These are phyloP conservation scores for Lasioglossum lativentre DNA, from an alignment of 2,888 invertebrate genomes.

Conservation along the genomic window DNA sequence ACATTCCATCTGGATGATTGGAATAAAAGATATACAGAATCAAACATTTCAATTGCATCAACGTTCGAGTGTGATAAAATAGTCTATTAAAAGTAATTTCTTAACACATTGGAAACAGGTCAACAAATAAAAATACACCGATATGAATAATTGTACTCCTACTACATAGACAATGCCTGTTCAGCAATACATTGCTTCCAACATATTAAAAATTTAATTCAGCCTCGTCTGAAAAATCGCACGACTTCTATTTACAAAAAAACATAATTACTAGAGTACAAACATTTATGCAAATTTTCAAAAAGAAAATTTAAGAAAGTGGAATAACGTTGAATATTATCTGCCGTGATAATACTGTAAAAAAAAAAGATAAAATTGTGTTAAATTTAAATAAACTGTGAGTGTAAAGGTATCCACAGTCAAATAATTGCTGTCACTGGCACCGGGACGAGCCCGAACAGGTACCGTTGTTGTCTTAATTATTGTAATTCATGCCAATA, in stretches of 20 bases:
- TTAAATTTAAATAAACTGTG: neutral
- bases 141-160: neutral
- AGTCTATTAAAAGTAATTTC: neutral
- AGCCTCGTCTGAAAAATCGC: neutral
- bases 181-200: neutral
- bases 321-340: neutral
- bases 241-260: neutral
- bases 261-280: neutral
- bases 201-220: neutral
- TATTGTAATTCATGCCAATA: slow-evolving; percentile 15
- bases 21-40: neutral
- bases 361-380: too few species aligned
- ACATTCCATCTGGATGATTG: neutral
- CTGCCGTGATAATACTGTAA: neutral
- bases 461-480: slow-evolving; percentile 10
- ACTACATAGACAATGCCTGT: neutral
- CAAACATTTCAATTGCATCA: neutral
- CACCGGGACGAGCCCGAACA: neutral
- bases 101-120: neutral
- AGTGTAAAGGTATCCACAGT: neutral
- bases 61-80: neutral
- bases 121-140: neutral
- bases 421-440: slow-evolving; percentile 23
- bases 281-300: neutral
- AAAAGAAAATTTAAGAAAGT: neutral